Percentiles rank a stretch among this genome's conserved stretches.
These are phyloP conservation scores for Paradisaea rubra DNA, from an alignment of 2,113 vertebrate genomes.

Conservation along the genomic window DNA sequence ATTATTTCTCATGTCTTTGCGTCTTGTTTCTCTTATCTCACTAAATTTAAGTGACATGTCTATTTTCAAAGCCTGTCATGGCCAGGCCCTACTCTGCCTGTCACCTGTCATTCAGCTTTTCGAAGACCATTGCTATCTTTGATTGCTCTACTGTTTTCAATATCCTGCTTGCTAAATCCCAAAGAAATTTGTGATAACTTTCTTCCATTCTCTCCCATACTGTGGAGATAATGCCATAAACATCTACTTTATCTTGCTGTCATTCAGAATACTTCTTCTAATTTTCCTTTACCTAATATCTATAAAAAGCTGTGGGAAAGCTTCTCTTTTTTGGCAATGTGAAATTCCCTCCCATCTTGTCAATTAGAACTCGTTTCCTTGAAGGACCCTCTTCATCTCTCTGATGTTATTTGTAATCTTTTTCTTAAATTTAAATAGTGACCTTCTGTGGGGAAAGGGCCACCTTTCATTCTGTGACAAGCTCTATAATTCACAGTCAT, in stretches of 20 bases:
- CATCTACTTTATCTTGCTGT: neutral
- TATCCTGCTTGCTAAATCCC: neutral
- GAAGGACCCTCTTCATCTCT: neutral
- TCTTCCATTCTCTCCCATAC: neutral
- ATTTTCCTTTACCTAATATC: neutral
- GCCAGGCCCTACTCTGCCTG: neutral
- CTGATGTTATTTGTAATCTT: neutral
- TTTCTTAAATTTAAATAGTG: neutral
- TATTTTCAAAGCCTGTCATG: neutral
- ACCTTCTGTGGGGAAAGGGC: neutral
- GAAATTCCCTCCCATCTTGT: neutral
- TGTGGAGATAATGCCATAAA: neutral
- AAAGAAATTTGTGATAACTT: neutral
- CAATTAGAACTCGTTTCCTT: neutral
- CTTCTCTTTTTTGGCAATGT: neutral
- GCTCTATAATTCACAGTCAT: neutral
- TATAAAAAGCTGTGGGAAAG: neutral
- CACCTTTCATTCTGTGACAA: neutral
- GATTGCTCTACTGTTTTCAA: neutral
- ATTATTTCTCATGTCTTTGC: neutral
- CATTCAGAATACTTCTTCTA: neutral
- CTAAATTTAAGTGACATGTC: neutral
- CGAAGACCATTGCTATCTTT: neutral
- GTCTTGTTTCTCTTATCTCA: neutral
- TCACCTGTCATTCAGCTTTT: neutral